Evolutionary conservation across 2,113 vertebrate species (phyloP), one percentile per base, ranked within the genome.

Genomic region (Pyxicephalus adspersus): DNA sequence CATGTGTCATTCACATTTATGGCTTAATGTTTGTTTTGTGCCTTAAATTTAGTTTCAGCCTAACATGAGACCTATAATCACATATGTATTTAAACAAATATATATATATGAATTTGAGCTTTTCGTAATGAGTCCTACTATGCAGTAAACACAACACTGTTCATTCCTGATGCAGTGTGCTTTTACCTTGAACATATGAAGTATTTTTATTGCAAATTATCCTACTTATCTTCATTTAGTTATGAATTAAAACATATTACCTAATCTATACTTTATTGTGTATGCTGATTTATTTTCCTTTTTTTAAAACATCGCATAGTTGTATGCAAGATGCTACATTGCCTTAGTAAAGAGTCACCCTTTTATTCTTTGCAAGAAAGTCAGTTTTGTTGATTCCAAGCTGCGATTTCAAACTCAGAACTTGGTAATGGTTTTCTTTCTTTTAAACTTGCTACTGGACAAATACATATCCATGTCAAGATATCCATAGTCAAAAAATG

Each of bases 101-200:
- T 84, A 83, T 83, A 17, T 52, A 71, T 20, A 23, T 71, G 50
- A 76, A 86, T 52, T 86, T 87, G 82, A 86, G 84, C 88, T 90
- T 88, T 85, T 85, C 64, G 86, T 83, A 87, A 87, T 66, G 86
- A 80, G 86, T 86, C 89, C 86, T 90, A 88, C 91, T 92, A 84
- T 88, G 86, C 85, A 87, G 75, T 89, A 89, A 86, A 80, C 82
- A 50, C 31, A n/a, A 31, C 68, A 34, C 65, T 79, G 77, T 64
- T 60, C 57, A 73, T 72, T 88, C 89, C 89, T 78, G 85, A 84
- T 74, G 76, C 76, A 86, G 82, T 83, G 83, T 87, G 81, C 83
- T 87, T 90, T 87, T 85, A 86, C 82, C 80, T 57, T 88, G 78
- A 83, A 83, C 83, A 84, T 34, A 68, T 85, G 85, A 86, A 87